Evolutionary conservation across 1,140 invertebrate species (phyloP), one percentile per base, ranked within the genome.

Genomic region (Drosophila pachea): DNA sequence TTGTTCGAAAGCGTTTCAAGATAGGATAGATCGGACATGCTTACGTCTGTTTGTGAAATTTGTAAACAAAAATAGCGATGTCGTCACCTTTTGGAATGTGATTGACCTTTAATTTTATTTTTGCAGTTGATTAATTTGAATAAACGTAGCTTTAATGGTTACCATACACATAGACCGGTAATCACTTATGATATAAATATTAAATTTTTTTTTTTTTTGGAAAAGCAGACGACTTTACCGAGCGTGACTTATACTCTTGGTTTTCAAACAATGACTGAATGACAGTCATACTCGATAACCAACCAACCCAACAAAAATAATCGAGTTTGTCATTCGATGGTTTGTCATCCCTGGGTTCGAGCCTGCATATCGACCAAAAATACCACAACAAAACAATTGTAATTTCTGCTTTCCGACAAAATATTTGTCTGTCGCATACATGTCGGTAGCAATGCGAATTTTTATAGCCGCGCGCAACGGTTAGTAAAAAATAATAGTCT

Each of bases 381-480:
- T 61, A 67, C 36, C 68, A 72, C 49, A 72, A 72, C 64, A 72
- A 72, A 72, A 61, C 68, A 72, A 72, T 47, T 59, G 33, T 31
- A 60, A 36, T 49, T 71, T 66, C 32, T 54, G 63, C 59, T 74
- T 71, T 54, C 42, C 40, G 35, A 64, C 48, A 31, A 48, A 50
- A 54, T 50, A 68, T 56, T 58, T 33, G 58, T 68, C 38, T 49
- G 76, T 64, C 76, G 53, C 59, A 66, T 66, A 81, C 68, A 86
- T 86, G 81, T 81, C 77, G 82, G 49, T 77, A 7, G 55, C 81
- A 69, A 77, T 86, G 81, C 82, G 81, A 60, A 86, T 86, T 68
- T 86, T 86, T 45, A 86, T 32, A 63, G 76, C 65, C 47, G 74
- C 81, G 54, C 81, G 82, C 65, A 86, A 72, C 81, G 81, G 81